Conservation (phyloP, 1,140 invertebrate genomes). For the Macrostomum lignano region DNA sequence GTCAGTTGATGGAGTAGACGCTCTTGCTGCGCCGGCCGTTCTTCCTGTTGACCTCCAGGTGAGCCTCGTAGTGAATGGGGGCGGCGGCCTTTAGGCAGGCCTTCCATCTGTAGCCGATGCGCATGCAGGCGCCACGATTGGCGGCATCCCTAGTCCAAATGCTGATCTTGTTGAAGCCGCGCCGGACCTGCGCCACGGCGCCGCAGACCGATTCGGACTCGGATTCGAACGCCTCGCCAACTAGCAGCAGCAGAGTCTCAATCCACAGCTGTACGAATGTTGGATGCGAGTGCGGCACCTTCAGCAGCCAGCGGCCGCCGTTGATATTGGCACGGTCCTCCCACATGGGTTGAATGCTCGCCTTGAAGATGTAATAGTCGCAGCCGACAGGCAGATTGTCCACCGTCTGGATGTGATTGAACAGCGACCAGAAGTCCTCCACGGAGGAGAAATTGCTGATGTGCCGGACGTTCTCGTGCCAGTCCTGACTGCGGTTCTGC, state of each 20-base stretch:
- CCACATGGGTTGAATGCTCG: slow-evolving; percentile 88
- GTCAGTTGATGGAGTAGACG: too few species aligned
- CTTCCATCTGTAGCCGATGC: too few species aligned
- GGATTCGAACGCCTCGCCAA: slow-evolving; percentile 80
- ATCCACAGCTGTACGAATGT: slow-evolving; percentile 69
- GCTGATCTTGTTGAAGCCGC: slow-evolving; percentile 67
- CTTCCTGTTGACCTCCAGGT: too few species aligned
- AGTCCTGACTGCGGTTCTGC: slow-evolving; percentile 52
- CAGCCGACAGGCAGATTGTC: slow-evolving; percentile 57
- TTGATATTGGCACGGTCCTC: slow-evolving; percentile 63
- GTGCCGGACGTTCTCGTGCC: slow-evolving; percentile 74
- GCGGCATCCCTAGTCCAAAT: slow-evolving; percentile 76
- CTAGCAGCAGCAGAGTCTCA: slow-evolving; percentile 70
- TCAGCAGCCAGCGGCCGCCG: slow-evolving; percentile 77
- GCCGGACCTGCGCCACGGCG: slow-evolving; percentile 67
- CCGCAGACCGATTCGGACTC: slow-evolving; percentile 63
- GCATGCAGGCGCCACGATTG: too few species aligned
- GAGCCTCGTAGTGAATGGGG: too few species aligned
- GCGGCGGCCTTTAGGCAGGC: too few species aligned
- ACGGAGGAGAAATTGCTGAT: slow-evolving; percentile 76
- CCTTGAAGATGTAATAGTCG: slow-evolving; percentile 82
- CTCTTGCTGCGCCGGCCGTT: too few species aligned
- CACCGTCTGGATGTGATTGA: slow-evolving; percentile 61
- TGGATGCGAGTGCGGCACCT: too few species aligned
- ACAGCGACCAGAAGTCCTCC: slow-evolving; percentile 83